These are phyloP conservation scores for Parapsyche elsis DNA, from an alignment of 1,140 invertebrate genomes.

Conservation along the genomic window DNA sequence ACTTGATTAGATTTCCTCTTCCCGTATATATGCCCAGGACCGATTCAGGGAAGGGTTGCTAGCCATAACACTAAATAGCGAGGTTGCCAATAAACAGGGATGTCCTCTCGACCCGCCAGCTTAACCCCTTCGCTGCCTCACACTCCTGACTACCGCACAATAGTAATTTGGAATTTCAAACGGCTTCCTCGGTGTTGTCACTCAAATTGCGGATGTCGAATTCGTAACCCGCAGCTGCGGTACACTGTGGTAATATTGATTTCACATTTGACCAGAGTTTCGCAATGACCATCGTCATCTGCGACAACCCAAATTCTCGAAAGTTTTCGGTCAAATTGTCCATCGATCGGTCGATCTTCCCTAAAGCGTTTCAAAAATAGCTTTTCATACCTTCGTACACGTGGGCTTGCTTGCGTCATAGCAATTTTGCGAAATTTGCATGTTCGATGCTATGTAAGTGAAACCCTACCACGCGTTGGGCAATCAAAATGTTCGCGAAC, in stretches of 20 bases:
- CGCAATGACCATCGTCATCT: neutral
- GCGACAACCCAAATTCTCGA: neutral
- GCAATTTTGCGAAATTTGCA: too few relatives aligned
- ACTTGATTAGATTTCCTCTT: conserved; percentile 39
- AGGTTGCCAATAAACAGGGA: conserved; percentile 35
- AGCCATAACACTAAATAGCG: conserved; percentile 44
- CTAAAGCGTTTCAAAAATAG: too few relatives aligned
- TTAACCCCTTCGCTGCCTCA: neutral
- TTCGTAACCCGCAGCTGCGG: neutral
- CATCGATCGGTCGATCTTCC: too few relatives aligned
- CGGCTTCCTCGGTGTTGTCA: conserved; percentile 21
- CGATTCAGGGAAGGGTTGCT: conserved; percentile 28
- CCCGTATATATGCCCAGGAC: neutral
- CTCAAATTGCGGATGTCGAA: conserved; percentile 30
- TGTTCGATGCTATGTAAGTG: too few relatives aligned
- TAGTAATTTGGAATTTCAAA: conserved; percentile 26
- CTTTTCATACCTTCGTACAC: too few relatives aligned
- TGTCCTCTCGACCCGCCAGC: neutral
- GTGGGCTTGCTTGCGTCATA: too few relatives aligned
- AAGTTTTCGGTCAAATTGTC: too few relatives aligned
- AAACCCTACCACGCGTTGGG: too few relatives aligned
- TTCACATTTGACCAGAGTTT: conserved; percentile 8
- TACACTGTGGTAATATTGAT: conserved; percentile 25
- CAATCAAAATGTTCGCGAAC: too few relatives aligned
- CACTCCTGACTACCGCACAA: neutral